Evolutionary conservation across 2,888 invertebrate species (phyloP).

Genomic region (Tiliacea aurago): DNA sequence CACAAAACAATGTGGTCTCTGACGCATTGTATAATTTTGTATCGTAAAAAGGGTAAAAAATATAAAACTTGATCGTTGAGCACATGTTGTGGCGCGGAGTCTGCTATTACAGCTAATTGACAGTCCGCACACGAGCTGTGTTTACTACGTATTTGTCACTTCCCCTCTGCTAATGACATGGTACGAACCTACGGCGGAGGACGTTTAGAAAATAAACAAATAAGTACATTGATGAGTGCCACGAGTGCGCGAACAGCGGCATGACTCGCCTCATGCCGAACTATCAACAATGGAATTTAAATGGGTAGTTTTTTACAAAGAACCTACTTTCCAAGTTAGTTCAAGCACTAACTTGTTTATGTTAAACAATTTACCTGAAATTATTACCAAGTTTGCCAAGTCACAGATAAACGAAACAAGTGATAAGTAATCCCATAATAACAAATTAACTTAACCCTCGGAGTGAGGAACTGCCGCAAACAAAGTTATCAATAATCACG

Average conservation of each 20-base stretch:
- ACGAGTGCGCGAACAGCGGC: constrained; percentile 57
- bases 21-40: constrained; percentile 79
- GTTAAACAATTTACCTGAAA: constrained; percentile 18
- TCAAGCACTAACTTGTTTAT: constrained; percentile 21
- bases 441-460: constrained; percentile 54
- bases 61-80: constrained; percentile 81
- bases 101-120: constrained; percentile 86
- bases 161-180: constrained; percentile 84
- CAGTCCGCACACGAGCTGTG: constrained; percentile 82
- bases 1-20: constrained; percentile 39
- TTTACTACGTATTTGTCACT: constrained; percentile 88
- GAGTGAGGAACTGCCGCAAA: constrained; percentile 70
- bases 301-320: background rate
- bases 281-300: constrained; percentile 47
- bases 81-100: constrained; percentile 83
- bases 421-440: constrained; percentile 50
- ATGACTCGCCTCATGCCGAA: constrained; percentile 49
- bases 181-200: constrained; percentile 73
- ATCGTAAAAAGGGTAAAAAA: constrained; percentile 85
- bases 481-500: constrained; percentile 89
- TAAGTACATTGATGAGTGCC: constrained; percentile 57
- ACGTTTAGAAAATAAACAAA: constrained; percentile 81
- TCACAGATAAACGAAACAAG: constrained; percentile 32
- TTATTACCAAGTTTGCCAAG: background rate
- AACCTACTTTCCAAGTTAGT: constrained; percentile 14